Base-by-base conservation (phyloP, 64 coral and sea anemone genomes). In the Dendrophyllia cribrosa region DNA sequence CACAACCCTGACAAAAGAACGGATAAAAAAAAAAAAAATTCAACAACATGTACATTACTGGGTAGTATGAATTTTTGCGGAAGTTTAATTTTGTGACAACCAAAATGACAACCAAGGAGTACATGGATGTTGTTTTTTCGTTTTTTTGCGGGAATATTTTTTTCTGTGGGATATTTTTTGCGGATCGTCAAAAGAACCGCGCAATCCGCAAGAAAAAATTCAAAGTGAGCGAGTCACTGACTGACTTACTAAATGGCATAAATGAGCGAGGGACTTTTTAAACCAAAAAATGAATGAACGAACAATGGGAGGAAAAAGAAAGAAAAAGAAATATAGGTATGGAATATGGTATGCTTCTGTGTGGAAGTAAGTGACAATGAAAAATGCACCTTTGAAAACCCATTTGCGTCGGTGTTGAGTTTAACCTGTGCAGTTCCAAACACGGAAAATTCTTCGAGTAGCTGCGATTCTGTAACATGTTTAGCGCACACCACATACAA, bases 401-500 rank as follows among this genome's bases (percentile, higher is more conserved):
- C 88, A 7, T 71, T 63, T 45, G 71, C 43, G 59, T 95, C 93
- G 16, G 20, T 49, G 44, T 91, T 91, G 7, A 95, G 74, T 91
- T 90, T 91, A 67, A 91, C 70, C 48, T 79, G 79, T 17, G 74
- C 53, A 72, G 65, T 17, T 52, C 93, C 93, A 70, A 86, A 95
- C 44, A 51, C 63, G 72, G 4, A 53, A 58, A 95, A 95, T 55
- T 95, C 87, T 60, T 74, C 44, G 8, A 86, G 4, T 3, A 91
- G 66, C 66, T 95, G 78, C n/a, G 60, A 59, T 19, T 91, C 80
- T 13, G 93, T 91, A 6, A 95, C 79, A 20, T 85, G 70, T 67
- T 95, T 95, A 48, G 88, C 81, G 76, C 93, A 95, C 43, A 95
- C 93, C 8, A 95, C 73, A 79, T 90, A 95, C 88, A 91, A 15